Evolutionary conservation across 2,797 vertebrate species (phyloP), one percentile per base, ranked within the genome.

Genomic region (Chiropotes sagulatus): DNA sequence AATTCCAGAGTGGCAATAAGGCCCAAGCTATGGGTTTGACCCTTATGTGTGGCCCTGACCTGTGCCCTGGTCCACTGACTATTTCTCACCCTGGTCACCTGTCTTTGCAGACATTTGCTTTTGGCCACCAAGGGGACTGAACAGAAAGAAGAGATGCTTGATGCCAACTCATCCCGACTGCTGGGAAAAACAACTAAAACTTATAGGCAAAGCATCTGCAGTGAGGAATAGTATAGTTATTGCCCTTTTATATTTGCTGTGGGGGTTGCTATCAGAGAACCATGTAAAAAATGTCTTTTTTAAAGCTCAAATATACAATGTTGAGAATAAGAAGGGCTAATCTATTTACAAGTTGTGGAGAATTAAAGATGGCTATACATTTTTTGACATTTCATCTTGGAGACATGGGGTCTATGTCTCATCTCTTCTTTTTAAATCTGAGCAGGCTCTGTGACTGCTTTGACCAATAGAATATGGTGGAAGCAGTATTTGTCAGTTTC

Each of bases 281-380:
- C 80, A 19, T 88, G 90, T 78, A 73, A 41, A 93, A 88, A 80
- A 78, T 44, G 75, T n/a, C 7, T 76, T 39, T 44, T 83, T 89
- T 94, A 78, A 70, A 95, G n/a, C 17, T 75, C 93, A 93, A 72
- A 75, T 88, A 90, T 95, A n/a, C 70, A 36, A 33, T 73, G 54
- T 73, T 89, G 75, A 90, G 93, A 96, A 76, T 96, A 96, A 85
- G 54, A 93, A 96, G 14, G 7, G n/a, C 24, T 75, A 86, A 79
- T 90, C 14, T 82, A 26, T 90, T 95, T 3, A 75, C 44, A 95
- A 39, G 28, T 50, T 88, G 30, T 78, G 7, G 58, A 67, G 41
- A 54, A 67, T 93, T 79, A 82, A 86, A 92, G 78, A 73, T 12
- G 58, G 10, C n/a, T 58, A 0, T 81, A 36, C 3, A 19, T 33